phyloP scores from a whole-genome alignment of 2,888 invertebrate species.

The Aporophyla lueneburgensis region DNA sequence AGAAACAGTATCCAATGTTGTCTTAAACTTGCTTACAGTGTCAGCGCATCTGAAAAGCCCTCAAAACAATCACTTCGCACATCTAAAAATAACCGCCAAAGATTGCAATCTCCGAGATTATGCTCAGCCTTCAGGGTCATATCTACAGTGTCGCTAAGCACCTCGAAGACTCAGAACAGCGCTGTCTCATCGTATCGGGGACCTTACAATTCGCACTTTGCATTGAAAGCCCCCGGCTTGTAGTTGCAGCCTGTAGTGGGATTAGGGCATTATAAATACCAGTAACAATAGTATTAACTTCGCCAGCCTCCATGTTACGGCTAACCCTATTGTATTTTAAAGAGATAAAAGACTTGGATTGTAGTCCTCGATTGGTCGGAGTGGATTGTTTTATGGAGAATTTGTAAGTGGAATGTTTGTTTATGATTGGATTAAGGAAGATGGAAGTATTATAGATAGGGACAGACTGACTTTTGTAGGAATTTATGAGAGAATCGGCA shows the following conservation, averaged over 20 bases:
- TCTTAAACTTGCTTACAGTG: not conserved
- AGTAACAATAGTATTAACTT: slow-evolving; percentile 55
- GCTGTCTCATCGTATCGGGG: slow-evolving; percentile 35
- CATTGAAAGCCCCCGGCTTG: slow-evolving; percentile 57
- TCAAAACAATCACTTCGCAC: not conserved
- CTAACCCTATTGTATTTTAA: slow-evolving; percentile 51
- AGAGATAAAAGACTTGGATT: slow-evolving; percentile 44
- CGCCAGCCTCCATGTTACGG: slow-evolving; percentile 48
- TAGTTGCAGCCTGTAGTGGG: slow-evolving; percentile 27
- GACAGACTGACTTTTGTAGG: not conserved
- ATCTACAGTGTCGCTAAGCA: slow-evolving; percentile 48
- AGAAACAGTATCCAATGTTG: not conserved
- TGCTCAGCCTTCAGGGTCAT: slow-evolving; percentile 37
- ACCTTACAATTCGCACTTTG: slow-evolving; percentile 55
- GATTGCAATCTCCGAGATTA: slow-evolving; percentile 42
- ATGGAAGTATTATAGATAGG: not conserved
- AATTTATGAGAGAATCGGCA: not conserved
- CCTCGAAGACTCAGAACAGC: slow-evolving; percentile 21
- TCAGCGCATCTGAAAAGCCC: not conserved
- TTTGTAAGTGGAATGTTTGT: slow-evolving; percentile 9
- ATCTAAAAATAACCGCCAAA: slow-evolving; percentile 24
- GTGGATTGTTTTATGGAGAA: slow-evolving; percentile 25
- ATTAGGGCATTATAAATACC: slow-evolving; percentile 61
- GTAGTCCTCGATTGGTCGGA: slow-evolving; percentile 21
- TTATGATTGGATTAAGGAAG: slow-evolving; percentile 11